A percentile compares a stretch with the other conserved stretches of the same genome.
Conservation (phyloP, 2,888 invertebrate genomes). For the Pandemis corylana region DNA sequence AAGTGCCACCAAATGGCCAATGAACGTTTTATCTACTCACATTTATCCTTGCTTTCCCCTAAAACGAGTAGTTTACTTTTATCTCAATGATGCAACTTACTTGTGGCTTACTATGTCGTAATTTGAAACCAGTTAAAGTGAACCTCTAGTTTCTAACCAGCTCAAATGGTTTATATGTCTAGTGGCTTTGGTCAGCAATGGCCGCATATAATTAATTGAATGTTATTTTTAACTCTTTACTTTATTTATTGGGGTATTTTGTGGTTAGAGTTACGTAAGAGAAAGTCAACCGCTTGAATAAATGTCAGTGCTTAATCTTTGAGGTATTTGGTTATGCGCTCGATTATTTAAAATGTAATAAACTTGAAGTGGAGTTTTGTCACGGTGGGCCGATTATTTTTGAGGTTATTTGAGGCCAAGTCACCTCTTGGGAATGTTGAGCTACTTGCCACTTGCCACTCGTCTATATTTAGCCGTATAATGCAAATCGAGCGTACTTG, state of each 20-base stretch:
- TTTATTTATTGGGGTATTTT: conserved; percentile 36
- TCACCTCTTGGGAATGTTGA: too few species aligned
- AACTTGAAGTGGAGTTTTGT: conserved; percentile 5
- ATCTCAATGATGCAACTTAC: conserved; percentile 28
- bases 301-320: conserved; percentile 33
- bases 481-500: too few species aligned
- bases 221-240: conserved; percentile 28
- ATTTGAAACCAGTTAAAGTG: conserved; percentile 9
- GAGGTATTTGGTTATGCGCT: conserved; percentile 18
- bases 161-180: neutral
- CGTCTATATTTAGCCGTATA: too few species aligned
- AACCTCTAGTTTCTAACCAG: conserved; percentile 1
- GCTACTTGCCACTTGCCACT: too few species aligned
- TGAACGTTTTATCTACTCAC: conserved; percentile 20
- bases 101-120: conserved; percentile 24
- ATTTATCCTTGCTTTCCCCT: conserved; percentile 30
- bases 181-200: conserved; percentile 3
- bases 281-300: conserved; percentile 32
- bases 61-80: conserved; percentile 28
- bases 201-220: conserved; percentile 30
- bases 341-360: conserved; percentile 30
- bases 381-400: neutral
- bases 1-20: conserved; percentile 4
- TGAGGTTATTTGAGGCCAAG: neutral
- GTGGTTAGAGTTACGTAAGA: conserved; percentile 30